Conservation (phyloP, 2,888 invertebrate genomes). For the Allygus modestus region DNA sequence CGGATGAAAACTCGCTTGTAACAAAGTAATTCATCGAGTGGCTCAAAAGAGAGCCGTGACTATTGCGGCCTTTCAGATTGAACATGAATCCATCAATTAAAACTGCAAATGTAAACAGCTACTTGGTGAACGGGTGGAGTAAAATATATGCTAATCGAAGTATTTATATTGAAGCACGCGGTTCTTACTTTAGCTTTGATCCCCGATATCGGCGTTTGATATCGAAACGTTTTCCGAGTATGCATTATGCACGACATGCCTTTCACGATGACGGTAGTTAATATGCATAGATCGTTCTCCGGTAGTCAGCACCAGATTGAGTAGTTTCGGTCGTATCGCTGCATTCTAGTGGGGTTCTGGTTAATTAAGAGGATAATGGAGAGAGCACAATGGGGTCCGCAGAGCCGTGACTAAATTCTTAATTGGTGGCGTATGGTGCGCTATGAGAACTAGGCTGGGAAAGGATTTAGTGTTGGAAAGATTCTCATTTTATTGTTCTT, state of each 20-base stretch:
- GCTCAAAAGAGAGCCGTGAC: background rate
- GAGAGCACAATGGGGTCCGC: slow-evolving; percentile 1
- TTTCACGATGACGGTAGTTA: background rate
- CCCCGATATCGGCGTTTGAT: background rate
- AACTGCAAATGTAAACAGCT: background rate
- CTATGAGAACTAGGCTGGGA: slow-evolving; percentile 23
- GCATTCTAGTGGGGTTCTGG: slow-evolving; percentile 26
- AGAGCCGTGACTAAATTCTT: background rate
- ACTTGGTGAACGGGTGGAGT: background rate
- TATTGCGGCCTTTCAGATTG: background rate
- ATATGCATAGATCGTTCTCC: background rate
- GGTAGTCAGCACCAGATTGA: background rate
- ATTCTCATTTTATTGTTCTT: background rate
- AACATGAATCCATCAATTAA: background rate
- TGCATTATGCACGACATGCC: background rate
- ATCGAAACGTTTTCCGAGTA: background rate
- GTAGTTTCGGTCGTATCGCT: background rate
- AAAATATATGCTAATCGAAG: background rate
- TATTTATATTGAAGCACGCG: background rate
- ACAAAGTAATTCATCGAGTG: background rate
- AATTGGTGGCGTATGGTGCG: slow-evolving; percentile 27
- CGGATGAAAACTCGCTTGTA: too few species aligned
- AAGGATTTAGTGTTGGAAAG: background rate
- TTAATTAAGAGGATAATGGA: background rate
- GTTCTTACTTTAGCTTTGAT: background rate